A percentile compares a stretch with the other conserved stretches of the same genome.
Evolutionary conservation across 2,888 invertebrate species (phyloP).

Genomic region (Conomelus anceps): DNA sequence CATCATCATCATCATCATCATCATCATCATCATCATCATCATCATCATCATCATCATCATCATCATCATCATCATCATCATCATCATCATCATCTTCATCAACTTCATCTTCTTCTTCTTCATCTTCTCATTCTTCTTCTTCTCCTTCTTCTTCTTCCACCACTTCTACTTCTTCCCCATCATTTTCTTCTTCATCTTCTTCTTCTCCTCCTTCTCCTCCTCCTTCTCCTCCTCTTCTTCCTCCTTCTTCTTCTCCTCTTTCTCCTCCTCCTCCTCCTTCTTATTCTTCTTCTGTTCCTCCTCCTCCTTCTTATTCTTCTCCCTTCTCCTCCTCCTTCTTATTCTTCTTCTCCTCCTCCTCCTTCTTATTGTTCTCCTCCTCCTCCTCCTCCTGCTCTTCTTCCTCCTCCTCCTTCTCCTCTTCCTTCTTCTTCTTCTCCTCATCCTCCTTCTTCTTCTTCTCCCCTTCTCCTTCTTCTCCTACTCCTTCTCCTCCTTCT

Average conservation of each 20-base stretch:
- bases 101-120: not conserved
- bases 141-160: not conserved
- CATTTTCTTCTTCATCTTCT: not conserved
- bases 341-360: no score
- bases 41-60: not conserved
- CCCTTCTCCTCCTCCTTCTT: no score
- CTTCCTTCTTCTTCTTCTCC: not conserved
- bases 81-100: not conserved
- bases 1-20: not conserved
- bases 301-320: no score
- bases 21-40: not conserved
- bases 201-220: not conserved
- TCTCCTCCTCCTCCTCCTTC: not conserved
- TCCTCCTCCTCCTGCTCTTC: not conserved
- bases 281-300: no score
- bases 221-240: not conserved
- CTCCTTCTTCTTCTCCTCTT: not conserved
- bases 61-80: not conserved
- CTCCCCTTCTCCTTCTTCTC: not conserved
- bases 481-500: not conserved
- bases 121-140: constrained; percentile 1
- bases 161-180: not conserved
- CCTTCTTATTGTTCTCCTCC: no score
- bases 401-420: not conserved
- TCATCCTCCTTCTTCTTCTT: not conserved